These are phyloP conservation scores for Cyclopterus lumpus DNA, from an alignment of 2,797 vertebrate genomes.

Conservation along the genomic window DNA sequence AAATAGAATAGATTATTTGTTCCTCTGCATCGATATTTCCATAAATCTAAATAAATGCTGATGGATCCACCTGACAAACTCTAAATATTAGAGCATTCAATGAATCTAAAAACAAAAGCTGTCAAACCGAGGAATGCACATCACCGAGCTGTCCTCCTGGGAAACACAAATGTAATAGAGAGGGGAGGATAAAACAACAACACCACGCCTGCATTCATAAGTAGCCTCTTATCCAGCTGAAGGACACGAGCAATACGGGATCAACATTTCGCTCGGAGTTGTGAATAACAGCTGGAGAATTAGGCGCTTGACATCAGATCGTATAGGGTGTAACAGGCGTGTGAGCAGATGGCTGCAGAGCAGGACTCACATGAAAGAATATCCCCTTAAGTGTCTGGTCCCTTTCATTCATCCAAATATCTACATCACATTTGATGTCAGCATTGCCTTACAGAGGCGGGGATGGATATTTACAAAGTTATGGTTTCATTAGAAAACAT, in stretches of 20 bases:
- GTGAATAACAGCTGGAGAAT: constrained; percentile 56
- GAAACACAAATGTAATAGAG: constrained; percentile 51
- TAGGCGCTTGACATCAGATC: constrained; percentile 47
- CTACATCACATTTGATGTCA: constrained; percentile 13
- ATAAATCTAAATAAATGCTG: constrained; percentile 31
- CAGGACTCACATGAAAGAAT: constrained; percentile 13
- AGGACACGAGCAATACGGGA: constrained; percentile 45
- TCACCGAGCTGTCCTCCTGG: constrained; percentile 46
- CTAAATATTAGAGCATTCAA: constrained; percentile 39
- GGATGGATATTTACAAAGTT: constrained; percentile 43
- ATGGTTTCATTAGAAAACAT: constrained; percentile 43
- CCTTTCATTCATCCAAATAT: constrained; percentile 18
- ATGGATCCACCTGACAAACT: constrained; percentile 42
- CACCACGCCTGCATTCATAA: constrained; percentile 42
- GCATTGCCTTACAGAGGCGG: constrained; percentile 11
- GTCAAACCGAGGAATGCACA: constrained; percentile 53
- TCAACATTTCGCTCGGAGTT: constrained; percentile 48
- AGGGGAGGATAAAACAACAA: constrained; percentile 33
- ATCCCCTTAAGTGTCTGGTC: not conserved
- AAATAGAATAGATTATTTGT: constrained; percentile 31
- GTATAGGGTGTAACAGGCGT: constrained; percentile 5
- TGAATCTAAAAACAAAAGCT: constrained; percentile 57
- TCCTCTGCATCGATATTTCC: constrained; percentile 26
- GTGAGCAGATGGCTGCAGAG: constrained; percentile 41
- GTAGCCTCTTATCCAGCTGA: constrained; percentile 47